Evolutionary conservation across 2,888 invertebrate genomes (phyloP).

Genomic region (Mechanitis messenoides): DNA sequence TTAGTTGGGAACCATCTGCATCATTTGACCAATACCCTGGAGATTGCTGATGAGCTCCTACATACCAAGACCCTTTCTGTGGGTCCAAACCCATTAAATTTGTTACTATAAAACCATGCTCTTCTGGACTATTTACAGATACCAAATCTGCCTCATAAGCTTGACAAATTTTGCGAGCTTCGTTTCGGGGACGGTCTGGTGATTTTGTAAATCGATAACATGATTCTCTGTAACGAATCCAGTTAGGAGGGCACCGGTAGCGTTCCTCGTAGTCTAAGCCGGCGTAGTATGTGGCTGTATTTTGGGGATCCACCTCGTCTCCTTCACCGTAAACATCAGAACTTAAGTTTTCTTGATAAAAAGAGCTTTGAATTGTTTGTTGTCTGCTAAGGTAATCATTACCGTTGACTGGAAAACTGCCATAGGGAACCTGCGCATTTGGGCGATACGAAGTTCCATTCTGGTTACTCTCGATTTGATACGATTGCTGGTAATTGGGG

Average conservation of each 20-base stretch:
- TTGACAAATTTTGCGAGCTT: constrained; percentile 89
- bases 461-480: constrained; percentile 42
- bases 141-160: constrained; percentile 88
- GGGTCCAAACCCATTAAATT: constrained; percentile 90
- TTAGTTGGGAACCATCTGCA: constrained; percentile 85
- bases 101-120: constrained; percentile 90
- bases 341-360: constrained; percentile 55
- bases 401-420: constrained; percentile 59
- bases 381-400: constrained; percentile 46
- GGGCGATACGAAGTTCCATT: constrained; percentile 54
- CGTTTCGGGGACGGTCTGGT: constrained; percentile 85
- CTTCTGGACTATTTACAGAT: constrained; percentile 87
- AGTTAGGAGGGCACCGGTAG: constrained; percentile 86
- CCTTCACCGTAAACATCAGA: constrained; percentile 54
- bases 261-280: constrained; percentile 66
- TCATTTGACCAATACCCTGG: constrained; percentile 90
- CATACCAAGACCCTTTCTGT: constrained; percentile 90
- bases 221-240: constrained; percentile 87
- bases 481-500: constrained; percentile 54
- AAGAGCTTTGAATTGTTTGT: constrained; percentile 57
- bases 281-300: constrained; percentile 59
- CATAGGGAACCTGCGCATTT: constrained; percentile 60
- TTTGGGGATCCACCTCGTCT: constrained; percentile 60
- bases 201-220: constrained; percentile 95
- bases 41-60: constrained; percentile 85